These are phyloP conservation scores for Meta bourneti DNA, from an alignment of 2,888 invertebrate genomes.

Conservation along the genomic window DNA sequence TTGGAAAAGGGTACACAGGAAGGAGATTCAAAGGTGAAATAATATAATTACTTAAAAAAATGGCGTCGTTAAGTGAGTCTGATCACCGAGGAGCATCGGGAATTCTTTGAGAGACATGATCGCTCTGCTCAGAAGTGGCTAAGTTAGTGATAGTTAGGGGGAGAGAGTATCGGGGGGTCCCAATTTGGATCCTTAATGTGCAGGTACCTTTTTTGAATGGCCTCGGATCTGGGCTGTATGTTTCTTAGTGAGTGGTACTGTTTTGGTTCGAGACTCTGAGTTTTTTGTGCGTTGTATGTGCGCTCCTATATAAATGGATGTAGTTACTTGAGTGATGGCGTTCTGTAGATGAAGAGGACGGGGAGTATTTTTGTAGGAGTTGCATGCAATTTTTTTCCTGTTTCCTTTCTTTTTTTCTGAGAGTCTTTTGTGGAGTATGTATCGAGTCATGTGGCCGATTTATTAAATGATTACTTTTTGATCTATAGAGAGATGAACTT, in stretches of 20 bases:
- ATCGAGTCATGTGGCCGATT: constrained; percentile 52
- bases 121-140: neutral
- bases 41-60: constrained; percentile 33
- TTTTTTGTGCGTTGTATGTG: constrained; percentile 34
- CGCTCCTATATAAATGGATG: constrained; percentile 55
- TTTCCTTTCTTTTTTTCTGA: constrained; percentile 12
- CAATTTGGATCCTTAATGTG: constrained; percentile 74
- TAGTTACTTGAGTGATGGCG: constrained; percentile 62
- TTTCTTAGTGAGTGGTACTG: constrained; percentile 65
- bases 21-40: too few relatives aligned
- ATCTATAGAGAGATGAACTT: neutral
- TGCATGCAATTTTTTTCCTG: neutral
- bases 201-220: constrained; percentile 61
- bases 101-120: constrained; percentile 62
- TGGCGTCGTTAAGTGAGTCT: constrained; percentile 76
- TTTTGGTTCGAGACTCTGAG: constrained; percentile 56
- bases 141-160: neutral
- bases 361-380: neutral
- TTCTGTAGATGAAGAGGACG: constrained; percentile 51
- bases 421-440: constrained; percentile 36
- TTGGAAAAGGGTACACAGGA: too few relatives aligned
- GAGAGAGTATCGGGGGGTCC: constrained; percentile 60
- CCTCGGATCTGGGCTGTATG: constrained; percentile 49
- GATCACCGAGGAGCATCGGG: constrained; percentile 71
- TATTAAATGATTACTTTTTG: constrained; percentile 57